Percentiles rank a stretch among this genome's conserved stretches.
Evolutionary conservation across 2,888 invertebrate species (phyloP).

Genomic region (Craniophora ligustri): DNA sequence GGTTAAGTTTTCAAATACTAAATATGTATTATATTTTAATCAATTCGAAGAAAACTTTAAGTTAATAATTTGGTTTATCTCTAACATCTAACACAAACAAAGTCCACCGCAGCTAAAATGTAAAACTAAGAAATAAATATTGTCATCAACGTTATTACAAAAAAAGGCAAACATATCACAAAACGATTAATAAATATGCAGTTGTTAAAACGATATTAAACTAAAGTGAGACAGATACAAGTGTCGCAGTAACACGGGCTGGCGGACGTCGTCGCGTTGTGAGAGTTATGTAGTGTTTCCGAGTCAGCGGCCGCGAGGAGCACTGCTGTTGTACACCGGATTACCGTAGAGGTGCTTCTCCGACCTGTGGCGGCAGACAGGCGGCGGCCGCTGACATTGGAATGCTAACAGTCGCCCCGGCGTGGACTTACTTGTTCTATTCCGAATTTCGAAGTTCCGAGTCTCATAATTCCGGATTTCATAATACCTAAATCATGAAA

Average conservation of each 20-base stretch:
- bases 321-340: too few species aligned
- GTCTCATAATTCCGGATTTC: too few species aligned
- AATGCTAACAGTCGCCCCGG: too few species aligned
- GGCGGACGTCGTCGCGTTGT: not conserved
- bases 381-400: too few species aligned
- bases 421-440: too few species aligned
- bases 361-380: too few species aligned
- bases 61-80: not conserved
- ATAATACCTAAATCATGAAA: too few species aligned
- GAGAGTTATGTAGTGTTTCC: too few species aligned
- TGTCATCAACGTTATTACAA: slow-evolving; percentile 50
- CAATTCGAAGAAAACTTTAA: not conserved
- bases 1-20: not conserved
- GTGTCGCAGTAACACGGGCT: slow-evolving; percentile 4
- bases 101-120: slow-evolving; percentile 38
- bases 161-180: slow-evolving; percentile 54
- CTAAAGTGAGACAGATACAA: slow-evolving; percentile 4
- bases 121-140: slow-evolving; percentile 51
- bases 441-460: too few species aligned
- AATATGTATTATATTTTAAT: not conserved
- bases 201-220: slow-evolving; percentile 28
- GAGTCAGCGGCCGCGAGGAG: too few species aligned
- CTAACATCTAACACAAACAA: slow-evolving; percentile 44
- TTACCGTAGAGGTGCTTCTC: too few species aligned
- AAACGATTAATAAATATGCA: slow-evolving; percentile 46